These are phyloP conservation scores for Helleia helle DNA, from an alignment of 2,888 invertebrate genomes.

Conservation along the genomic window DNA sequence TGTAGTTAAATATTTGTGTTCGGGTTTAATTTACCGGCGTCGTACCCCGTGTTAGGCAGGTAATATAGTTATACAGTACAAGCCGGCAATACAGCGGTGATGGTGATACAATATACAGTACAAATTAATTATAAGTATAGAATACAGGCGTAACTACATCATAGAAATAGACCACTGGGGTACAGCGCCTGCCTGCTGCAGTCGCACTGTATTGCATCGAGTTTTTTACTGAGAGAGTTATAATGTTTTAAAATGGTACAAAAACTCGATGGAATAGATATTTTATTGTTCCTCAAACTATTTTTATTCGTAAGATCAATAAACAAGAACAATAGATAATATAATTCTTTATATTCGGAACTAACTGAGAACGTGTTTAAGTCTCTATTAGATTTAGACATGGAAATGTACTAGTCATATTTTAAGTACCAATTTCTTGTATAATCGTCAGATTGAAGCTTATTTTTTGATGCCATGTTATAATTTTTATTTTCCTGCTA, in stretches of 20 bases:
- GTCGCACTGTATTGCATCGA: conserved; percentile 46
- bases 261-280: not conserved
- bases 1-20: conserved; percentile 68
- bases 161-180: conserved; percentile 44
- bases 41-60: conserved; percentile 50
- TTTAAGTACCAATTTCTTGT: not conserved
- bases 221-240: conserved; percentile 20
- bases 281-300: not conserved
- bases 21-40: conserved; percentile 48
- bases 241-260: conserved; percentile 9
- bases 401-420: conserved; percentile 1
- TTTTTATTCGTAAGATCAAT: not conserved
- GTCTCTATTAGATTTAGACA: too few relatives aligned
- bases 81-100: conserved; percentile 54
- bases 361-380: too few relatives aligned
- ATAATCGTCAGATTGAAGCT: too few relatives aligned
- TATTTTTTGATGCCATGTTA: too few relatives aligned
- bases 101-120: conserved; percentile 59
- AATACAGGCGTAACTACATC: conserved; percentile 37
- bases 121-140: conserved; percentile 67
- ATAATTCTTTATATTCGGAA: too few relatives aligned
- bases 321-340: too few relatives aligned
- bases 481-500: too few relatives aligned
- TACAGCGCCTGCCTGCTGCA: conserved; percentile 54
- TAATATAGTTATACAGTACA: conserved; percentile 45